These are phyloP conservation scores for Sylvia borin DNA, from an alignment of 2,797 vertebrate genomes.

Conservation along the genomic window DNA sequence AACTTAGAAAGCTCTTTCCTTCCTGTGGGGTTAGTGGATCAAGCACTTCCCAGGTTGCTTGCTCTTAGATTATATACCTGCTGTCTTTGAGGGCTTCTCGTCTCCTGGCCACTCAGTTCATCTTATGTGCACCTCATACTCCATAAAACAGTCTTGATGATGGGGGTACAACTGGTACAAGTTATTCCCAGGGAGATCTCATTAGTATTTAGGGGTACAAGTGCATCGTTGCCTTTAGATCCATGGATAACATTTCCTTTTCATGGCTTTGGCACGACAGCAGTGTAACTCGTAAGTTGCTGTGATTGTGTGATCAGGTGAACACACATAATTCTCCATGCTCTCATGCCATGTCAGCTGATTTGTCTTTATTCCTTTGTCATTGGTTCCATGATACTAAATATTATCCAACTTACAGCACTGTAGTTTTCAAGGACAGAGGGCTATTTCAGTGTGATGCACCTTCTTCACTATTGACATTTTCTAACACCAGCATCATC, in stretches of 20 bases:
- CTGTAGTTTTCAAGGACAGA: neutral
- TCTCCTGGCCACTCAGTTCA: neutral
- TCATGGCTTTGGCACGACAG: neutral
- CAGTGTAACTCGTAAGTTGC: neutral
- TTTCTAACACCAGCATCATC: neutral
- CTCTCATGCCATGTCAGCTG: neutral
- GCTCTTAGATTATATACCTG: neutral
- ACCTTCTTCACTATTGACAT: neutral
- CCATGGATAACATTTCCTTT: neutral
- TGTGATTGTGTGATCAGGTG: neutral
- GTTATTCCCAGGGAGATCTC: neutral
- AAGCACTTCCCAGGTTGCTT: neutral
- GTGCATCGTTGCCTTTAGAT: neutral
- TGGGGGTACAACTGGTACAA: neutral
- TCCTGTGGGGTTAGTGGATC: neutral
- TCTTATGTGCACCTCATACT: neutral
- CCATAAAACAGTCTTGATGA: neutral
- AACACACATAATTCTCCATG: neutral
- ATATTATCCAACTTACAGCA: neutral
- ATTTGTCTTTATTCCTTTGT: neutral
- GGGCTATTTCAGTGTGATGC: neutral
- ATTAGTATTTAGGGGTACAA: neutral
- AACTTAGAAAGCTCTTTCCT: neutral
- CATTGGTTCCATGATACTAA: neutral
- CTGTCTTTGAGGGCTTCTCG: neutral